Base-by-base conservation (phyloP, 2,797 vertebrate genomes). In the Chrosomus eos region DNA sequence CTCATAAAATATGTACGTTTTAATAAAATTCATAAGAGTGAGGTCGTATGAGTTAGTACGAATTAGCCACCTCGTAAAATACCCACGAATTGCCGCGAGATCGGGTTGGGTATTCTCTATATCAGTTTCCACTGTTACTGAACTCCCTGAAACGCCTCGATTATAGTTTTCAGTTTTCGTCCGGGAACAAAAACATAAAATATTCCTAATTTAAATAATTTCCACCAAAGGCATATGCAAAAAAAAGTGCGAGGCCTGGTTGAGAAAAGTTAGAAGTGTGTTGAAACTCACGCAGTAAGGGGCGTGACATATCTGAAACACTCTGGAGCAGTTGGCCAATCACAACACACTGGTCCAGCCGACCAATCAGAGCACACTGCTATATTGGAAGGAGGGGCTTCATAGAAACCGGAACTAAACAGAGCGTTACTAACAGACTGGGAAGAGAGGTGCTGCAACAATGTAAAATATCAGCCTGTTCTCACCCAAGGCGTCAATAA, bases 151-250 rank as follows among this genome's bases (percentile, higher is more conserved):
- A 62, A 28, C 13, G 13, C n/a, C 5, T 62, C 5, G 1, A 62
- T 14, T 62, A 14, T 6, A 28, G 11, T 60, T 11, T 26, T 60
- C n/a, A 60, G 26, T 28, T 62, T 60, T 60, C 58, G 26, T 26
- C 58, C 0, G 0, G 11, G 4, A 60, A 13, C 1, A 1, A 26
- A 26, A 1, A 58, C 4, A 26, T 5, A 5, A 13, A 2, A 26
- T 26, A 26, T 13, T 60, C n/a, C 5, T 60, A 10, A 26, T 60
- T 26, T 60, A 60, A 60, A 60, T 60, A 26, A 14, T 60, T 26
- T 11, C 11, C 0, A 11, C n/a, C 5, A 5, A 62, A 14, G n/a
- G 2, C 58, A 26, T 26, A 62, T 0, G 5, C n/a, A 58, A 7
- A 62, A 28, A 62, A 28, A 7, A 14, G 4, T n/a, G 58, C 1